These are phyloP conservation scores for Sicus ferrugineus DNA, from an alignment of 2,888 invertebrate species.

Conservation along the genomic window DNA sequence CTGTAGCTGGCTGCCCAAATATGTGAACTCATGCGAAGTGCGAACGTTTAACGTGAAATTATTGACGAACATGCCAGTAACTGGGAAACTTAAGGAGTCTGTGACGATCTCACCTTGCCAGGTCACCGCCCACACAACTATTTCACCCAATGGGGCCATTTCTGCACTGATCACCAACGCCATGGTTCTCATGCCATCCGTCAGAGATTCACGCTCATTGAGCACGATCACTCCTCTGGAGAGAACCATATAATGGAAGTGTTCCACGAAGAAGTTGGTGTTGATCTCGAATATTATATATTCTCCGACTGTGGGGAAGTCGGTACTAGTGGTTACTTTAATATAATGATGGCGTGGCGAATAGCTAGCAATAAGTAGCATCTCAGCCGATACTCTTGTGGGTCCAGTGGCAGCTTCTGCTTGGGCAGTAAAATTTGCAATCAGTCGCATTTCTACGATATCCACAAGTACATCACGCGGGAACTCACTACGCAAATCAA, in stretches of 20 bases:
- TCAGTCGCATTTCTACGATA: slow-evolving; percentile 67
- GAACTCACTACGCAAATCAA: slow-evolving; percentile 73
- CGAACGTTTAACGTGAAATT: slow-evolving; percentile 85
- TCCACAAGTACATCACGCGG: slow-evolving; percentile 45
- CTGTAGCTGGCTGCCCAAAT: slow-evolving; percentile 65
- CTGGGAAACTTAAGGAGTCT: slow-evolving; percentile 90
- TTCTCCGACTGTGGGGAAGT: slow-evolving; percentile 79
- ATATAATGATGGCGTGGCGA: slow-evolving; percentile 82
- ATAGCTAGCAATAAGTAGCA: slow-evolving; percentile 77
- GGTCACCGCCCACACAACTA: slow-evolving; percentile 83
- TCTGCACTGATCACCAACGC: slow-evolving; percentile 81
- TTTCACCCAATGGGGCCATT: slow-evolving; percentile 89
- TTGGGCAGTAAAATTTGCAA: slow-evolving; percentile 60
- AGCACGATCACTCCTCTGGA: slow-evolving; percentile 87
- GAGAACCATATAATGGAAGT: slow-evolving; percentile 86
- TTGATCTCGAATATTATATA: slow-evolving; percentile 93
- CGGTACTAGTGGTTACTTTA: slow-evolving; percentile 82
- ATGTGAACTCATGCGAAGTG: slow-evolving; percentile 87
- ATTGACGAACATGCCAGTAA: slow-evolving; percentile 89
- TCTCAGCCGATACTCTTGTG: slow-evolving; percentile 73
- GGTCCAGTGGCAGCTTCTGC: slow-evolving; percentile 70
- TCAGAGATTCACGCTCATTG: slow-evolving; percentile 83
- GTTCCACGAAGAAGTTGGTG: slow-evolving; percentile 84
- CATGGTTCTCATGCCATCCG: slow-evolving; percentile 76
- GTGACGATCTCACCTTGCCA: slow-evolving; percentile 82